Evolutionary conservation across 1,140 invertebrate genomes (phyloP).

Genomic region (Anthonomus grandis): DNA sequence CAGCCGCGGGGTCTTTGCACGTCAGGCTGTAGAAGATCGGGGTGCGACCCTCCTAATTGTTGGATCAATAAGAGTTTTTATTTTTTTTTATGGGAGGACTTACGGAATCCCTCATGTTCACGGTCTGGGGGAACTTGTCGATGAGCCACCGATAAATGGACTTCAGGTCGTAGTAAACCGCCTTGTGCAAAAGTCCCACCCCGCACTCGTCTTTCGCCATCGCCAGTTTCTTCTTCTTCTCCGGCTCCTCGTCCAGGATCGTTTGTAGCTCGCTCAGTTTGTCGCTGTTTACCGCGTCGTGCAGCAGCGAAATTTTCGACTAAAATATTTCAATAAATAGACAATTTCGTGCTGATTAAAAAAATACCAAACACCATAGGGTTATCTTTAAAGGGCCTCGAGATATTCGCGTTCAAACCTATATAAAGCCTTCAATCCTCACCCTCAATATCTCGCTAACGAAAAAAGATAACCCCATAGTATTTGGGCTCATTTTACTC

Average conservation of each 20-base stretch:
- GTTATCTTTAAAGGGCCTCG: too few relatives aligned
- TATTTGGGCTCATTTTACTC: too few relatives aligned
- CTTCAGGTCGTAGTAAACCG: slow-evolving; percentile 70
- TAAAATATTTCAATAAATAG: slow-evolving; percentile 39
- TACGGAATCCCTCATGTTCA: slow-evolving; percentile 75
- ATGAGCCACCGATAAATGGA: slow-evolving; percentile 73
- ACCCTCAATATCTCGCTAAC: background rate
- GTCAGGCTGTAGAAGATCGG: slow-evolving; percentile 77
- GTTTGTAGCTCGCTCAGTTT: slow-evolving; percentile 62
- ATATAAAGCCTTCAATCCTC: too few relatives aligned
- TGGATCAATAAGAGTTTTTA: background rate
- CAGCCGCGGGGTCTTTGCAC: slow-evolving; percentile 59
- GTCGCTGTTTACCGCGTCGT: slow-evolving; percentile 68
- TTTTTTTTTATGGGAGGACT: slow-evolving; percentile 38
- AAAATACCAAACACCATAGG: background rate
- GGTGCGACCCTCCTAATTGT: slow-evolving; percentile 71
- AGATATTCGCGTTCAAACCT: too few relatives aligned
- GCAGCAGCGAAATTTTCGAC: slow-evolving; percentile 64
- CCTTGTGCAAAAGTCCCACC: slow-evolving; percentile 73
- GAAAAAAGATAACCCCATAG: too few relatives aligned
- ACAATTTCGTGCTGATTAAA: background rate
- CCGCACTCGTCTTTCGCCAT: slow-evolving; percentile 71
- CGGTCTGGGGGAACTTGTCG: slow-evolving; percentile 67
- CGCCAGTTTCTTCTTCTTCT: slow-evolving; percentile 61
- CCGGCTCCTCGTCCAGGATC: slow-evolving; percentile 57